These are phyloP conservation scores for Aviceda subcristata DNA, from an alignment of 2,113 vertebrate species.

Conservation along the genomic window DNA sequence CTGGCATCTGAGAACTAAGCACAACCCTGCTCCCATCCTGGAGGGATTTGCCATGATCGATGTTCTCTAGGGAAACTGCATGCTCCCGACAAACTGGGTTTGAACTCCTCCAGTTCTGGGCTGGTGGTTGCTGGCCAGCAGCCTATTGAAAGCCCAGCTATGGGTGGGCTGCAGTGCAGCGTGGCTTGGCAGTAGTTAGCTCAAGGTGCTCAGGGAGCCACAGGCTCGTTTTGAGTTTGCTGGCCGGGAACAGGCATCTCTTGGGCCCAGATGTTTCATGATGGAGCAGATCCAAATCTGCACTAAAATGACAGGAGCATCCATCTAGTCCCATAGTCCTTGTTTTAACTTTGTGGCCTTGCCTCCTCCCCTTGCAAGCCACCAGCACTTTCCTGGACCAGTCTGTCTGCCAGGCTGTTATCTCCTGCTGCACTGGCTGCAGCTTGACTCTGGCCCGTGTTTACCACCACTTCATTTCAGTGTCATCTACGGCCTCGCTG, in stretches of 20 bases:
- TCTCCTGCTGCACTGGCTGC: not conserved
- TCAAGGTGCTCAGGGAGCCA: not conserved
- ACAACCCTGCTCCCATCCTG: not conserved
- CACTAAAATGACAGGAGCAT: not conserved
- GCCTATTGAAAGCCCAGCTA: not conserved
- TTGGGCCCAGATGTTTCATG: not conserved
- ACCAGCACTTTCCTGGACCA: not conserved
- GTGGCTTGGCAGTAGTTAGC: not conserved
- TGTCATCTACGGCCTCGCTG: not conserved
- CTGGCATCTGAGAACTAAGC: fast-evolving
- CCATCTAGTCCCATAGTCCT: not conserved
- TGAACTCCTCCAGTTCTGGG: not conserved
- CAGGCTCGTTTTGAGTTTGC: not conserved
- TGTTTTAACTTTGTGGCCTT: not conserved
- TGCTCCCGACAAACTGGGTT: not conserved
- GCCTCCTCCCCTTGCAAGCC: not conserved
- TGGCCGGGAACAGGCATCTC: not conserved
- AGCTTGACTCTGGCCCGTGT: not conserved
- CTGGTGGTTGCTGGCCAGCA: not conserved
- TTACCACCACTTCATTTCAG: not conserved
- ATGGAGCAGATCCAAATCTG: not conserved
- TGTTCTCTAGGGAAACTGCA: not conserved
- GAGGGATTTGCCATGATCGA: not conserved
- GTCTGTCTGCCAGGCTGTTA: not conserved
- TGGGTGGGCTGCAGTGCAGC: not conserved